Evolutionary conservation across 2,888 invertebrate genomes (phyloP).

Genomic region (Plagodis dolabraria): DNA sequence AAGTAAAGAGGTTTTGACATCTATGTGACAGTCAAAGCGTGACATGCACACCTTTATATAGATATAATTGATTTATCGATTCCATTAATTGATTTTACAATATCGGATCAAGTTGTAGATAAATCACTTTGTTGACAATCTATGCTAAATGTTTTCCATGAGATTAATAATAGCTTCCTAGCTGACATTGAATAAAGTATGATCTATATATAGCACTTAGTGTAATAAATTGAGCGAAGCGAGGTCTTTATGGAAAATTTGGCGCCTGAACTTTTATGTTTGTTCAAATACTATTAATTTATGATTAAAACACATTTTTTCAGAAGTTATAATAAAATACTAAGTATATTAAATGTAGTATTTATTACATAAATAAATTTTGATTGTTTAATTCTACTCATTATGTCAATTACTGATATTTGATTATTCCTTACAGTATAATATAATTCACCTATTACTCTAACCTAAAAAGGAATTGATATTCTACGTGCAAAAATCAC

Average conservation of each 20-base stretch:
- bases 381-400: too few species aligned
- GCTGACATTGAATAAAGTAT: conserved; percentile 11
- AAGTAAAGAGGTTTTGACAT: background rate
- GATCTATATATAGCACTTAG: too few species aligned
- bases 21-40: conserved; percentile 3
- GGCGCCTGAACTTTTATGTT: background rate
- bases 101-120: conserved; percentile 14
- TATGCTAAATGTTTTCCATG: conserved; percentile 12
- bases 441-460: too few species aligned
- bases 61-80: conserved; percentile 5
- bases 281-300: background rate
- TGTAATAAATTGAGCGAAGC: too few species aligned
- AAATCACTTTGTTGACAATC: conserved; percentile 21
- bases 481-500: background rate
- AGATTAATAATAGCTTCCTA: conserved; percentile 10
- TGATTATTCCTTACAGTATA: too few species aligned
- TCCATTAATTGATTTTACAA: too few species aligned
- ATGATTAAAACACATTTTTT: too few species aligned
- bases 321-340: too few species aligned
- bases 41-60: conserved; percentile 9
- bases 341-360: too few species aligned
- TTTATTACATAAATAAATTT: too few species aligned
- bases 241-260: too few species aligned
- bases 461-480: background rate
- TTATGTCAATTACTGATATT: too few species aligned